phyloP scores from a whole-genome alignment of 2,797 vertebrate species.

The Micropoecilia bifurca region DNA sequence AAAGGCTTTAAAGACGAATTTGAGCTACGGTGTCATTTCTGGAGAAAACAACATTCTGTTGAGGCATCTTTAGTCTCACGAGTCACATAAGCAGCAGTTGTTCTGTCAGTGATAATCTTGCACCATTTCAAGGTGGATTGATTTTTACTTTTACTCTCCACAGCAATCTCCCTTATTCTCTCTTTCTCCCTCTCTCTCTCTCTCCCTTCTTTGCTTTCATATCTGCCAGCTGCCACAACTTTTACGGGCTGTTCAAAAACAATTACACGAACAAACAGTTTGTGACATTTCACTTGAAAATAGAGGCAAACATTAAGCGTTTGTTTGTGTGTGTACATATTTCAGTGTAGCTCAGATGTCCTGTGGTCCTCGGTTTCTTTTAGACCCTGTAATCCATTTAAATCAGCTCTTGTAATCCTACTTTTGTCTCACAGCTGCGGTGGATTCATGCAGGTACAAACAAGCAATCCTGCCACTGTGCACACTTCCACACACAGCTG shows the following conservation, averaged over 20 bases:
- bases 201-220: slow-evolving; percentile 42
- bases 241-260: slow-evolving; percentile 60
- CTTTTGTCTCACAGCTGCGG: slow-evolving; percentile 62
- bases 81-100: slow-evolving; percentile 26
- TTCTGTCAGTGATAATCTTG: slow-evolving; percentile 62
- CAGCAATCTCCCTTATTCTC: slow-evolving; percentile 41
- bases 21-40: not conserved
- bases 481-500: slow-evolving; percentile 4
- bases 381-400: slow-evolving; percentile 78
- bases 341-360: slow-evolving; percentile 53
- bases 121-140: slow-evolving; percentile 46
- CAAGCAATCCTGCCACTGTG: slow-evolving; percentile 24
- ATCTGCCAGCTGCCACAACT: slow-evolving; percentile 53
- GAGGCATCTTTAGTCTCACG: slow-evolving; percentile 1
- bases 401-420: slow-evolving; percentile 78
- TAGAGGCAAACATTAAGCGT: slow-evolving; percentile 55
- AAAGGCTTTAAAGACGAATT: not conserved
- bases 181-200: slow-evolving; percentile 9
- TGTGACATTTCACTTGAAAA: slow-evolving; percentile 70
- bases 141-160: slow-evolving; percentile 36
- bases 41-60: not conserved
- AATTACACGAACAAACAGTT: slow-evolving; percentile 70
- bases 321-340: not conserved
- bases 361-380: slow-evolving; percentile 68
- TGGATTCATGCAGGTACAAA: slow-evolving; percentile 43